Base-by-base conservation (phyloP, 1,140 invertebrate species). In the Anadara kagoshimensis region DNA sequence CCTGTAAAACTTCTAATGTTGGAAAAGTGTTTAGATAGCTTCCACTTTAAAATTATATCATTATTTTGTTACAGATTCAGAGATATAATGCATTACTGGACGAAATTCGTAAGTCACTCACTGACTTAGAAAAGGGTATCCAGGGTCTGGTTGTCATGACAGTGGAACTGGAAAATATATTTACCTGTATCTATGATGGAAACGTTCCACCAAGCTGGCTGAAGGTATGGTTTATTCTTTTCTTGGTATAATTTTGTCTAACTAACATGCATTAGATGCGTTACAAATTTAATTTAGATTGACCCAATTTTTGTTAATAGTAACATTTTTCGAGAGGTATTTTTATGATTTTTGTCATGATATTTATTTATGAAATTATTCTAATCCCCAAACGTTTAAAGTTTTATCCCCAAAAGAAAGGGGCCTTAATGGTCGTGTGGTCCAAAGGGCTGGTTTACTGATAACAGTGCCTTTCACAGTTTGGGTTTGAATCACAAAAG, bases 121-220 rank as follows among this genome's bases (percentile, higher is more conserved):
- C 91, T 75, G 93, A 95, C 56, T 87, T 96, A 18, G 92, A 93
- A 78, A 93, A 93, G 72, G 94, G 93, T 8, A 95, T 96, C 59
- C 92, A 93, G 84, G 95, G 95, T 26, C 87, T 95, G 54, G 93
- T 95, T 12, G 92, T 96, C 2, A 96, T 97, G 95, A 95, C 94
- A 1, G 89, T 93, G 0, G 93, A 94, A 77, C 86, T 96, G 49
- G 95, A 97, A 84, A 93, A 93, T 47, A 94, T 95, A 81, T 96
- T 95, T 86, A 88, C 88, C 5, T 94, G 93, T 79, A 93, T 96
- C 51, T 93, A 92, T 83, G 94, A 96, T 77, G 94, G 93, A 7
- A 89, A 92, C 74, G 95, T 96, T 0, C 95, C 95, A 0, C 85
- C 89, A 0, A 88, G 91, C 36, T 96, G 95, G 95, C 90, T 94